Evolutionary conservation across 2,888 invertebrate species (phyloP).

Genomic region (Galeopsomyia nigrocyanea): DNA sequence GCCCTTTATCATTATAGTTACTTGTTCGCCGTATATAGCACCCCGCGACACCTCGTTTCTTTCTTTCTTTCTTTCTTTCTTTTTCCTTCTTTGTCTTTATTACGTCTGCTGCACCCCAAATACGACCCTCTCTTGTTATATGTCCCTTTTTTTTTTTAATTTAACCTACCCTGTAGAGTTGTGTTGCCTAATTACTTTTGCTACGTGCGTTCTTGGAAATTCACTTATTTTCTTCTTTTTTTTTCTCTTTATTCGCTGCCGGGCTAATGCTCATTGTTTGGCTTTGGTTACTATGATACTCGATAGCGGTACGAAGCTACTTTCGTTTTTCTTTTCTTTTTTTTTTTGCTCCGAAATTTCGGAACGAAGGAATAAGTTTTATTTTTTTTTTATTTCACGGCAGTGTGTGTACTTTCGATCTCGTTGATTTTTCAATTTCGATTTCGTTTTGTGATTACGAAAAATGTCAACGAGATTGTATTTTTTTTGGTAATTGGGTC

Average conservation of each 20-base stretch:
- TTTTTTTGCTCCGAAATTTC: too few relatives aligned
- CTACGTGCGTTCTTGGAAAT: background rate
- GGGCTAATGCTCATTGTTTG: conserved; percentile 2
- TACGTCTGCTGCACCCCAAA: background rate
- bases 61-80: background rate
- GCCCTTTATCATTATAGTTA: too few relatives aligned
- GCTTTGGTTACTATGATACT: background rate
- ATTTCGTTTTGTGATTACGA: too few relatives aligned
- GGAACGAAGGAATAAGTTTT: too few relatives aligned
- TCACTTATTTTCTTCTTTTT: background rate
- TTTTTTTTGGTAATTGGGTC: too few relatives aligned
- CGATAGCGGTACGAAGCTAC: too few relatives aligned
- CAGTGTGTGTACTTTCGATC: too few relatives aligned
- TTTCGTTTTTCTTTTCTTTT: background rate
- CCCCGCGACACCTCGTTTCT: background rate
- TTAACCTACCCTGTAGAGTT: background rate
- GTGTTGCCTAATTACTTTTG: background rate
- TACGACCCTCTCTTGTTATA: background rate
- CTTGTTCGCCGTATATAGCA: too few relatives aligned
- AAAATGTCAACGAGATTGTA: too few relatives aligned
- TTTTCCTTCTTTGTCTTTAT: background rate
- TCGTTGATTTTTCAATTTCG: too few relatives aligned
- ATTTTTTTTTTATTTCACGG: too few relatives aligned
- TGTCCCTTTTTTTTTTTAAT: conserved; percentile 1
- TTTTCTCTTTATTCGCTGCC: conserved; percentile 13